These are phyloP conservation scores for Darevskia nairensis DNA, from an alignment of 2,797 vertebrate species.

Conservation along the genomic window DNA sequence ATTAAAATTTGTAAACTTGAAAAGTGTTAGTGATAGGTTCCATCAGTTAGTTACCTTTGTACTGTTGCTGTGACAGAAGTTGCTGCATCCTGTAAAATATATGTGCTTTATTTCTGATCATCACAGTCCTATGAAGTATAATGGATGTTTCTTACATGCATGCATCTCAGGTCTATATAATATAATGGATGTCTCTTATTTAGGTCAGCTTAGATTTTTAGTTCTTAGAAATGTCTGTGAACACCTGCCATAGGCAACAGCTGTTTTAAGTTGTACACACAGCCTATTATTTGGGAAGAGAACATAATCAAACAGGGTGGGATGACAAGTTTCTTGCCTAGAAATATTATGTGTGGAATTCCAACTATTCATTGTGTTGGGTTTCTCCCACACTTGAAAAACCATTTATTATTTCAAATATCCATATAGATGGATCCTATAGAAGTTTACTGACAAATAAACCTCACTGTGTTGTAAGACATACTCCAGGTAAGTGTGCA, in stretches of 20 bases:
- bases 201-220: background rate
- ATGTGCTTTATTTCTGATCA: background rate
- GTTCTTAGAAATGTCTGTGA: background rate
- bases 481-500: background rate
- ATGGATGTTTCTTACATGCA: background rate
- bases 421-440: background rate
- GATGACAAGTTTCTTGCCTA: background rate
- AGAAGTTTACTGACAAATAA: background rate
- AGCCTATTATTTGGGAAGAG: background rate
- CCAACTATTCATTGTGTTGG: background rate
- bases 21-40: conserved; percentile 41
- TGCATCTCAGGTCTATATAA: background rate
- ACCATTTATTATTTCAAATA: conserved; percentile 4
- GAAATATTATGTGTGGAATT: background rate
- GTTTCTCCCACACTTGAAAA: background rate
- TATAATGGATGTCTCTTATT: background rate
- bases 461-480: too few species aligned
- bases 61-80: conserved; percentile 8
- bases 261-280: conserved; percentile 21
- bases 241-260: background rate
- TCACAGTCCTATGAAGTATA: background rate
- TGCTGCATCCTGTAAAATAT: background rate
- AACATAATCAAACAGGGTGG: accelerated
- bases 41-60: conserved; percentile 38
- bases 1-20: conserved; percentile 3